Conservation (phyloP, 2,113 vertebrate genomes). For the Gobio gobio region DNA sequence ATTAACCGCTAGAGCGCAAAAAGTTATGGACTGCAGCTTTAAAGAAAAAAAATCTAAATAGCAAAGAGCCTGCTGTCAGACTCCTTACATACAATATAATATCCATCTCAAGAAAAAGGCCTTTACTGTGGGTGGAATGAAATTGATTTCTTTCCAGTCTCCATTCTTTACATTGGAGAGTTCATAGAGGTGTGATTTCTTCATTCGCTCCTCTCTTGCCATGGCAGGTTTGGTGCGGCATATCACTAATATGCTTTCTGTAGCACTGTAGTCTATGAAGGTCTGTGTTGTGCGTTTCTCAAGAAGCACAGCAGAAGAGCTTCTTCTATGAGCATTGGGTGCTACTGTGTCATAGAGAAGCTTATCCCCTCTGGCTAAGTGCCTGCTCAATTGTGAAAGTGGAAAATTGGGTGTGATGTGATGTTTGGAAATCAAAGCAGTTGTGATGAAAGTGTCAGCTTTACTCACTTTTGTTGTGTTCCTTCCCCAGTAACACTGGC, state of each 20-base stretch:
- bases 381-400: constrained; percentile 57
- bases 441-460: constrained; percentile 36
- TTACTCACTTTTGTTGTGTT: constrained; percentile 28
- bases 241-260: background rate
- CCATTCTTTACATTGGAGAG: background rate
- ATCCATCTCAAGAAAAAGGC: background rate
- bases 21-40: too few species aligned
- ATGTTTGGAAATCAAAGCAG: constrained; percentile 58
- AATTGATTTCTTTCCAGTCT: background rate
- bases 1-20: too few species aligned
- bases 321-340: constrained; percentile 11
- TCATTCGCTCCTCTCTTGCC: constrained; percentile 16
- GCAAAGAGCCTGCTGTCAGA: background rate
- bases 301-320: background rate
- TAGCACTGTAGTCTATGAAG: background rate
- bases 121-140: background rate
- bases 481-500: constrained; percentile 18
- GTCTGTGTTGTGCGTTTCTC: constrained; percentile 32
- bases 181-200: constrained; percentile 15
- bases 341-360: constrained; percentile 43
- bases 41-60: background rate
- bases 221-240: background rate
- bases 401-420: constrained; percentile 61
- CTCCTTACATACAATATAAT: background rate
- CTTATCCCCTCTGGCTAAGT: constrained; percentile 51